These are phyloP conservation scores for Mythimna impura DNA, from an alignment of 2,888 invertebrate genomes.

Conservation along the genomic window DNA sequence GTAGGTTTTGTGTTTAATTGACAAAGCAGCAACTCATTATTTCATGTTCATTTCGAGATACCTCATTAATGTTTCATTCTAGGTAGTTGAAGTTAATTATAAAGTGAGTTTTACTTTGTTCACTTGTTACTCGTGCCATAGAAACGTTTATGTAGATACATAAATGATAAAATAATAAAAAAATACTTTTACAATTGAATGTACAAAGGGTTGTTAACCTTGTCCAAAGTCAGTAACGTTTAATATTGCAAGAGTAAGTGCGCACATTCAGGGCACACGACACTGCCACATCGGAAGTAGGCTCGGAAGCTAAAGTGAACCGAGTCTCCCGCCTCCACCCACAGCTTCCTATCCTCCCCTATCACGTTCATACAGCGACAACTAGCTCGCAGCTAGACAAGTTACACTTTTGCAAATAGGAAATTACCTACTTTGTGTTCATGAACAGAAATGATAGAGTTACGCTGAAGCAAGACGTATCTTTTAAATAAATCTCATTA, in stretches of 20 bases:
- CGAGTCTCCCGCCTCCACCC: constrained; percentile 59
- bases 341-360: constrained; percentile 55
- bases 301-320: constrained; percentile 70
- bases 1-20: constrained; percentile 15
- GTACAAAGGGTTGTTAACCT: constrained; percentile 28
- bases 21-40: constrained; percentile 18
- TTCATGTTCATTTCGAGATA: constrained; percentile 4
- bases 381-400: constrained; percentile 45
- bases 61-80: constrained; percentile 5
- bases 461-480: constrained; percentile 13
- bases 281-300: constrained; percentile 70
- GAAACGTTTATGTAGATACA: neutral
- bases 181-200: neutral
- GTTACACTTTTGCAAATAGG: constrained; percentile 49
- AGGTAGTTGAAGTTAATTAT: constrained; percentile 1
- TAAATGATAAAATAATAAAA: too few species aligned
- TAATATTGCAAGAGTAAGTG: constrained; percentile 51
- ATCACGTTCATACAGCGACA: constrained; percentile 50
- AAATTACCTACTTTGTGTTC: constrained; percentile 50
- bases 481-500: constrained; percentile 36
- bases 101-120: constrained; percentile 4
- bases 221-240: constrained; percentile 37
- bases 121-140: neutral
- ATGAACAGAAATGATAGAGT: neutral
- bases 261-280: constrained; percentile 54